Percentiles rank a stretch among this genome's conserved stretches.
phyloP scores from a whole-genome alignment of 2,797 vertebrate species.

The Paratrypauchen microcephalus region DNA sequence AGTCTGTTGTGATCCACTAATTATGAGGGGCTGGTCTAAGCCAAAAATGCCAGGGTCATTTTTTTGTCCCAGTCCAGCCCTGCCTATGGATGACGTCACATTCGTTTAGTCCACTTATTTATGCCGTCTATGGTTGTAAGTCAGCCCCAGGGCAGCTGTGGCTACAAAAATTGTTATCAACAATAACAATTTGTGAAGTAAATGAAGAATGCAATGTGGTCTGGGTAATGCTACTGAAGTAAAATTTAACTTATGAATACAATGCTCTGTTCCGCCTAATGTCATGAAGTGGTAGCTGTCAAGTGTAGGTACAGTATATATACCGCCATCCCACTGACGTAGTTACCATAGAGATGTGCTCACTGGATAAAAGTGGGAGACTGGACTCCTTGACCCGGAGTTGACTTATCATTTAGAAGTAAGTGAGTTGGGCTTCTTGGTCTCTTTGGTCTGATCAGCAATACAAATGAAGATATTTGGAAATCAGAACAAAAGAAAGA shows the following conservation, averaged over 20 bases:
- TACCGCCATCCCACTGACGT: conserved; percentile 48
- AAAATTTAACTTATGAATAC: conserved; percentile 36
- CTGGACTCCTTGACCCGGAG: conserved; percentile 68
- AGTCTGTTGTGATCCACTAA: too few relatives aligned
- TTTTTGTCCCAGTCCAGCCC: too few relatives aligned
- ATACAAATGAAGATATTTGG: conserved; percentile 74
- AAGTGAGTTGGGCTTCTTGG: conserved; percentile 48
- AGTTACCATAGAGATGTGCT: conserved; percentile 75
- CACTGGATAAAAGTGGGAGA: conserved; percentile 52
- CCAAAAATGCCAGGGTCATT: too few relatives aligned
- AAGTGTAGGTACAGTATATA: conserved; percentile 45
- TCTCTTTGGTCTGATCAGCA: conserved; percentile 58
- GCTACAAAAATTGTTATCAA: too few relatives aligned
- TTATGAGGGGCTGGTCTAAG: too few relatives aligned
- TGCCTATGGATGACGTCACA: too few relatives aligned
- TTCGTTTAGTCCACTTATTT: too few relatives aligned
- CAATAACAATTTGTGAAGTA: too few relatives aligned
- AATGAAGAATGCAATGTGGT: too few relatives aligned
- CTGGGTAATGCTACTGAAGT: conserved; percentile 2
- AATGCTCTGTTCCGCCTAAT: conserved; percentile 23
- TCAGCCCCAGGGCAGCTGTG: too few relatives aligned
- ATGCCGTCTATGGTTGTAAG: too few relatives aligned
- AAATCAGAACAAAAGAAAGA: conserved; percentile 70
- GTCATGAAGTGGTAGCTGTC: conserved; percentile 54
- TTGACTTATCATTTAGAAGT: conserved; percentile 65